These are phyloP conservation scores for Myotis daubentonii DNA, from an alignment of 2,797 vertebrate genomes.

Conservation along the genomic window DNA sequence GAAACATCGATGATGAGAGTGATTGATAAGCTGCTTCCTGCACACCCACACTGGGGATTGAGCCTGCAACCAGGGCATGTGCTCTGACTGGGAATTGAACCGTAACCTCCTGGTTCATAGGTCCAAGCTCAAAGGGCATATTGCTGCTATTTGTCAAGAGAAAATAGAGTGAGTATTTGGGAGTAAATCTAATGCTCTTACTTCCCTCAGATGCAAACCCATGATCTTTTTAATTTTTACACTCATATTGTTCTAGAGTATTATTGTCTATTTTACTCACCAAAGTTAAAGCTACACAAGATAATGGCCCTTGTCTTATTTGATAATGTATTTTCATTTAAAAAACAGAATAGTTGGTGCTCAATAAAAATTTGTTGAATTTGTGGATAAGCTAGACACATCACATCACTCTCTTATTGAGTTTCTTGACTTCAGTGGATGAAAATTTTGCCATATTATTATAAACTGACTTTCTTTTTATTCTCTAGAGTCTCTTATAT, in stretches of 20 bases:
- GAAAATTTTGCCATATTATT: not conserved
- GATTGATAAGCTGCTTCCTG: no score
- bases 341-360: not conserved
- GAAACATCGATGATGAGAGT: no score
- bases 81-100: no score
- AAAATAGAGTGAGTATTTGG: not conserved
- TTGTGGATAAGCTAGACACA: not conserved
- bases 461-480: not conserved
- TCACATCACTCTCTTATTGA: not conserved
- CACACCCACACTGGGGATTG: no score
- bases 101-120: no score
- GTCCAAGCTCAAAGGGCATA: no score
- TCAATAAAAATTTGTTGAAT: not conserved
- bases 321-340: not conserved
- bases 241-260: not conserved
- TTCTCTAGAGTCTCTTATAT: not conserved
- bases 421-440: not conserved
- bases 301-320: not conserved
- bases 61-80: no score
- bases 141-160: not conserved
- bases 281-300: not conserved
- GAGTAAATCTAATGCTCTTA: not conserved
- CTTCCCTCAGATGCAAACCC: not conserved
- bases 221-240: not conserved
- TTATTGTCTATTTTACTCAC: not conserved